Base-by-base conservation (phyloP, 2,113 vertebrate species). In the Pipra filicauda region DNA sequence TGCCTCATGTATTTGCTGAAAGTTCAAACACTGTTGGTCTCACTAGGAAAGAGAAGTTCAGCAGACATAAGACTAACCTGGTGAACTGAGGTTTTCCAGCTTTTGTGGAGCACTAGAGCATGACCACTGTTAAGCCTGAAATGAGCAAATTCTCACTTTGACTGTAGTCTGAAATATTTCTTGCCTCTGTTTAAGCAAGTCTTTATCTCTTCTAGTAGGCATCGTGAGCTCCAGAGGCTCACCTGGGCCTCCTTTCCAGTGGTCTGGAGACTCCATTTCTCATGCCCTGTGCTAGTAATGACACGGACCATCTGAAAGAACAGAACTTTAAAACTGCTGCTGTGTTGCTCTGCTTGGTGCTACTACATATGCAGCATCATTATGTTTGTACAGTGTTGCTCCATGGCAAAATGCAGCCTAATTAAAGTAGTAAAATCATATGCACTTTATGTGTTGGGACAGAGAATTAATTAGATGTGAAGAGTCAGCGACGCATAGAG, bases 281-380 rank as follows among this genome's bases (percentile, higher is more conserved):
- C 61, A 28, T 58, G 44, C 58, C 10, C 18, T 65, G 33, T 23
- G 15, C 31, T 64, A 6, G 26, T 9, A 20, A 31, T 1, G 43
- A 65, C 5, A 12, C 44, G 49, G 52, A 19, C 49, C 43, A 26
- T 30, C 48, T 74, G 3, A 37, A 48, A 61, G 37, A 65, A 33
- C 44, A 84, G 57, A 52, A 33, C 20, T 49, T 72, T 10, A 44
- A 48, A 61, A 49, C 48, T 89, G 19, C 76, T 89, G 23, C 67
- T 64, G 15, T 3, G 0, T 72, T 75, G 35, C 24, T 74, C 30
- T 72, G 43, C 67, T 55, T 76, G 72, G 27, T 85, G 59, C 67
- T 80, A 5, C 1, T 80, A 5, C 1, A 1, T 59, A 15, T 4
- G 9, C 43, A 78, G 35, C 49, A 21, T 64, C 16, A 0, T 35